Conservation (phyloP, 2,888 invertebrate genomes). For the Eucriotettix oculatus region DNA sequence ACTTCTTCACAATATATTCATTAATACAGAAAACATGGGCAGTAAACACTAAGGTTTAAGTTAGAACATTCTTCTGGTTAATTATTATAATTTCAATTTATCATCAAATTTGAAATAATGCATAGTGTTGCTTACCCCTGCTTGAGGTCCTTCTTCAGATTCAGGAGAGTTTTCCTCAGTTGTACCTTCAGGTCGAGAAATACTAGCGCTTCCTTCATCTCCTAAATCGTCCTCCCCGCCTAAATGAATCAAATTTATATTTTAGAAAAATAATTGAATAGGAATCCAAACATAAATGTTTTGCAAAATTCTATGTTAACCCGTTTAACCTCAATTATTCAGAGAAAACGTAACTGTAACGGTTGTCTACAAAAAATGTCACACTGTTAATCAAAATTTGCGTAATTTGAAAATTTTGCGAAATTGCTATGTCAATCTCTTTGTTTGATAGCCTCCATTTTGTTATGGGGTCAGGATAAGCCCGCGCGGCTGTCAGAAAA, state of each 20-base stretch:
- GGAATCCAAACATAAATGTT: too few relatives aligned
- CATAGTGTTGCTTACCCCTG: constrained; percentile 24
- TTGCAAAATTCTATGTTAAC: too few relatives aligned
- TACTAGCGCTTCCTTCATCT: constrained; percentile 28
- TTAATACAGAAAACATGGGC: too few relatives aligned
- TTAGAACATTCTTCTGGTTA: too few relatives aligned
- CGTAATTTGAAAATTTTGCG: constrained; percentile 15
- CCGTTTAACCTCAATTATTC: too few relatives aligned
- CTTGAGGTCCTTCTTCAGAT: constrained; percentile 52
- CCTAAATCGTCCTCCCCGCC: constrained; percentile 57
- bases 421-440: constrained; percentile 50
- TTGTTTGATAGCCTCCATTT: constrained; percentile 64
- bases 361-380: background rate
- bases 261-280: too few relatives aligned
- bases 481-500: constrained; percentile 39
- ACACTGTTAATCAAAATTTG: constrained; percentile 15
- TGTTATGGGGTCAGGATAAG: constrained; percentile 58
- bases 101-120: background rate
- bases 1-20: too few relatives aligned
- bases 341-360: too few relatives aligned
- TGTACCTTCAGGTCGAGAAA: constrained; percentile 33
- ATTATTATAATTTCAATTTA: too few relatives aligned
- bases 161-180: constrained; percentile 52
- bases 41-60: too few relatives aligned
- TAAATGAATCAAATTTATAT: constrained; percentile 15